Base-by-base conservation (phyloP, 2,113 vertebrate species). In the Tetrao urogallus region DNA sequence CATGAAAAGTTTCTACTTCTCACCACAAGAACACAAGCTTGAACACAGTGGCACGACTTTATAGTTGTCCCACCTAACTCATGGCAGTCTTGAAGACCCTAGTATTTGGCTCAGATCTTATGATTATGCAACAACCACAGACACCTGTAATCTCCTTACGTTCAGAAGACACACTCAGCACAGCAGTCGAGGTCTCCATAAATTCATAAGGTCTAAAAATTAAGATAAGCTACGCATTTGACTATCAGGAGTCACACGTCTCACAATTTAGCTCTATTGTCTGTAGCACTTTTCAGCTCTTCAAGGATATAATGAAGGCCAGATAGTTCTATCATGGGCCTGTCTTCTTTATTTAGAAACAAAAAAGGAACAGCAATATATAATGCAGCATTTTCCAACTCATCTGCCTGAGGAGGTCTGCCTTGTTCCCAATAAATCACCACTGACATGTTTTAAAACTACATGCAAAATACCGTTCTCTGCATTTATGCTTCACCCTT, bases 1-100 rank as follows among this genome's bases (percentile, higher is more conserved):
- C 67, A 67, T 0, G 0, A 16, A 3, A 65, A 65, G 11, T 48
- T 77, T 87, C 36, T 8, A 0, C 13, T 7, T 78, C 30, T 69
- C 61, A 3, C 76, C 30, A 43, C 24, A 70, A 42, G 21, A 67
- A 28, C 24, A 57, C 16, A n/a, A 64, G 28, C 7, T 0, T 65
- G 57, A 43, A 42, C 3, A 4, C 27, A 38, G 17, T 76, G 86
- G 56, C 28, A 10, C 3, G 8, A 72, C 18, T 72, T n/a, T 2
- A 2, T 7, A 63, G 17, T 4, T 86, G 65, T 38, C 32, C 63
- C 27, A 66, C 13, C 89, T 77, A 14, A 24, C 19, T n/a, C 67
- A 22, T 30, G 63, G 47, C 42, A 78, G 57, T 6, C 61, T 82
- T 66, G 34, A 34, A 28, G 65, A 60, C 28, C 38, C 57, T 60